Conservation (phyloP, 2,797 vertebrate genomes). For the Lates japonicus region DNA sequence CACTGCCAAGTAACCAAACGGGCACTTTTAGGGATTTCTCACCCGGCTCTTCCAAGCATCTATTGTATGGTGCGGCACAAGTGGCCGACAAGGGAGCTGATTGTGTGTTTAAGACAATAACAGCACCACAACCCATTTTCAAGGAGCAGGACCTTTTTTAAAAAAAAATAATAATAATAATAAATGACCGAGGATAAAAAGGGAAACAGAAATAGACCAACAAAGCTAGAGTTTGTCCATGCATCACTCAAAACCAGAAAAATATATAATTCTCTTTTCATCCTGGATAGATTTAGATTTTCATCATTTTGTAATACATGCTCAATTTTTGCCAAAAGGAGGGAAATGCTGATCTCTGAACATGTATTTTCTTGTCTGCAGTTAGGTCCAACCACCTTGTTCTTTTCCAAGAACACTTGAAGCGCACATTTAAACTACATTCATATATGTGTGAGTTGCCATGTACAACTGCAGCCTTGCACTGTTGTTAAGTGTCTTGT, state of each 20-base stretch:
- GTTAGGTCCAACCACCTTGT: no score
- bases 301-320: background rate
- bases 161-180: no score
- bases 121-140: conserved; percentile 16
- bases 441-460: background rate
- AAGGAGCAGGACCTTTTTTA: background rate
- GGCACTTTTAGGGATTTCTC: conserved; percentile 49
- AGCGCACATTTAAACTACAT: background rate
- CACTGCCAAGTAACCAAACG: conserved; percentile 39
- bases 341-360: background rate
- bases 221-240: background rate
- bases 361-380: background rate
- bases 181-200: background rate
- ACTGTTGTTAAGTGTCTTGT: conserved; percentile 7
- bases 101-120: conserved; percentile 54
- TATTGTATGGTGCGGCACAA: conserved; percentile 26
- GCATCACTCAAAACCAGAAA: background rate
- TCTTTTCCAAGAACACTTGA: background rate
- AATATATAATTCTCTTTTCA: background rate
- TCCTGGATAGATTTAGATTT: background rate
- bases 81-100: conserved; percentile 41
- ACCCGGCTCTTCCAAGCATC: conserved; percentile 21
- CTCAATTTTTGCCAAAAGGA: background rate
- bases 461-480: background rate
- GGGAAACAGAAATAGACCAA: background rate